Base-by-base conservation (phyloP, 2,113 vertebrate genomes). In the Solenodon paradoxus region DNA sequence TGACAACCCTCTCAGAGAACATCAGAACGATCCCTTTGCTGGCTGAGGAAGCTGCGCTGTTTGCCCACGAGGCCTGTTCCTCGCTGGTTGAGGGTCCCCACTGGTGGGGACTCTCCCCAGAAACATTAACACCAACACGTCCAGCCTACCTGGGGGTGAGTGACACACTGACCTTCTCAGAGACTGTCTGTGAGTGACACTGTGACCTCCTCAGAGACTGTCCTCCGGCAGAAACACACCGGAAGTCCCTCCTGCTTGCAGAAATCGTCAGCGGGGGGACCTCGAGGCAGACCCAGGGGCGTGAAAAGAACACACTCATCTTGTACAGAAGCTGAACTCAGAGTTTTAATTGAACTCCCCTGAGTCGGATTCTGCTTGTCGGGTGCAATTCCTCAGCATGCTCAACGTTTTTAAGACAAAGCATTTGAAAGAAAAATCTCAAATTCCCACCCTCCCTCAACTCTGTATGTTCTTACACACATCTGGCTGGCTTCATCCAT, bases 401-500 rank as follows among this genome's bases (percentile, higher is more conserved):
- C 26, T 83, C 64, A n/a, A 0, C 16, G 10, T 55, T 92, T 88
- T 61, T 16, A 89, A 90, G 63, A 59, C 59, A 59, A 26, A 16
- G 38, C 26, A 35, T 87, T 57, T 69, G n/a, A 92, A 95, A 92
- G 42, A 61, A 26, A 26, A 38, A 35, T 28, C 40, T 86, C 32
- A 55, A 35, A 82, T 87, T 74, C 47, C 26, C 32, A 61, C 13
- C 2, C 17, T 55, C 12, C 30, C 8, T n/a, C 38, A 6, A 40
- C 32, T 78, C 12, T 16, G 0, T n/a, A 24, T 69, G 51, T 85
- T 93, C 30, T 79, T 71, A 30, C 40, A 30, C 51, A 72, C 68
- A 51, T 22, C 88, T 86, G 88, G n/a, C 16, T 20, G 19, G 61
- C 5, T 49, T 69, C 11, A n/a, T 88, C 51, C 8, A 9, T 92